A percentile compares a stretch with the other conserved stretches of the same genome.
phyloP scores from a whole-genome alignment of 2,797 vertebrate genomes.

The Amblyopsis hoosieri region DNA sequence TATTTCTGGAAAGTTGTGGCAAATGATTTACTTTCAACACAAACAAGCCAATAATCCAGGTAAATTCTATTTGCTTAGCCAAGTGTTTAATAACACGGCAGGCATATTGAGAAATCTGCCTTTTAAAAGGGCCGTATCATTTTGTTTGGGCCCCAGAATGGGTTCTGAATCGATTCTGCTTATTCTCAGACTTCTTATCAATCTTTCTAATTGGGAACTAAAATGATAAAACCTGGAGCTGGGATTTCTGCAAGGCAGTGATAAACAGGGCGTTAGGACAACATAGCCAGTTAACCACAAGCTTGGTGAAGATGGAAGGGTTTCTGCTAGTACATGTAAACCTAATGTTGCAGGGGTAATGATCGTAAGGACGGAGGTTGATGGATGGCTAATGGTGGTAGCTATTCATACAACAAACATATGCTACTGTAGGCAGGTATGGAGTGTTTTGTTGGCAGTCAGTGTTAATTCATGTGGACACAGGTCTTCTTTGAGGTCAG shows the following conservation, averaged over 20 bases:
- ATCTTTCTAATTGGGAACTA: constrained; percentile 4
- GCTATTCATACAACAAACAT: constrained; percentile 23
- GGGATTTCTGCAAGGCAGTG: constrained; percentile 4
- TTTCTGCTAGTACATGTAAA: not conserved
- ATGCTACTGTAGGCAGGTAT: constrained; percentile 35
- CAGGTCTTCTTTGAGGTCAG: not conserved
- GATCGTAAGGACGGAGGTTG: not conserved
- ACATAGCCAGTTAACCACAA: not conserved
- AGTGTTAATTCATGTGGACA: constrained; percentile 22
- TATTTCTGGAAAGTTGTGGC: constrained; percentile 8
- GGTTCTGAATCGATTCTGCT: not conserved
- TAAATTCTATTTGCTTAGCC: constrained; percentile 4
- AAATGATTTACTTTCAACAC: not conserved
- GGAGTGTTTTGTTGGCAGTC: constrained; percentile 56
- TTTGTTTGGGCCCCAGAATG: not conserved
- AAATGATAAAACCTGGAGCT: constrained; percentile 1
- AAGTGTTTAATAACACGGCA: not conserved
- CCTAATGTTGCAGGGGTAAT: constrained; percentile 17
- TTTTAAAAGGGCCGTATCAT: too few species aligned
- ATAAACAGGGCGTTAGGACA: constrained; percentile 5
- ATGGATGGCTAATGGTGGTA: constrained; percentile 47
- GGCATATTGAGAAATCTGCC: not conserved
- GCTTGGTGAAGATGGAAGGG: not conserved
- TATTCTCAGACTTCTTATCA: constrained; percentile 3
- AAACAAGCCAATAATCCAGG: not conserved